Evolutionary conservation across 2,888 invertebrate genomes (phyloP).

Genomic region (Calameuta filiformis): DNA sequence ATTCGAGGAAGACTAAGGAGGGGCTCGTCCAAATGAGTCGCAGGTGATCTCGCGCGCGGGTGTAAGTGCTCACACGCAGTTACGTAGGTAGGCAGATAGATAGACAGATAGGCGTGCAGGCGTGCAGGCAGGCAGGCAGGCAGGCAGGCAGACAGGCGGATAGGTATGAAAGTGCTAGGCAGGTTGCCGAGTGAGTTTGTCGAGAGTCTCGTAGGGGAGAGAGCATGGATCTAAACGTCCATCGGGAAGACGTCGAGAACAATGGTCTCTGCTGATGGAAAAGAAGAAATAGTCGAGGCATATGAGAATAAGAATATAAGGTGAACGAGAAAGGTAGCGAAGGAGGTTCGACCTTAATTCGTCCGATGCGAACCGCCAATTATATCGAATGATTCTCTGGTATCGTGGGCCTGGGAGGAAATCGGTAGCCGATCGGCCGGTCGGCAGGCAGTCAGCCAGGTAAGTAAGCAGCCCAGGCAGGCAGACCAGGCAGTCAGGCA

Average conservation of each 20-base stretch:
- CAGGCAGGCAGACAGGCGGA: too few species aligned
- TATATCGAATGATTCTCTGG: conserved; percentile 21
- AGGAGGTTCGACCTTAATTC: conserved; percentile 19
- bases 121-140: too few species aligned
- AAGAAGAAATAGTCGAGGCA: conserved; percentile 1
- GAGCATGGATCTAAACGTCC: background rate
- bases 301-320: background rate
- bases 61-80: conserved; percentile 27
- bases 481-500: background rate
- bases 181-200: background rate
- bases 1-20: background rate
- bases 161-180: too few species aligned
- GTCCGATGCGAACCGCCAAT: conserved; percentile 26
- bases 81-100: too few species aligned
- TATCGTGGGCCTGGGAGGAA: background rate
- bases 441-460: background rate
- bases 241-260: background rate
- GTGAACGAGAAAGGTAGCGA: too few species aligned
- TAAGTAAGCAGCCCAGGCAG: too few species aligned
- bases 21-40: background rate
- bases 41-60: conserved; percentile 28
- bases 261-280: background rate
- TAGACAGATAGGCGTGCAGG: too few species aligned
- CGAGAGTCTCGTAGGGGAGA: background rate
- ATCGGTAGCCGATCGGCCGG: conserved; percentile 21